Evolutionary conservation across 2,888 invertebrate species (phyloP).

Genomic region (Thyatira batis): DNA sequence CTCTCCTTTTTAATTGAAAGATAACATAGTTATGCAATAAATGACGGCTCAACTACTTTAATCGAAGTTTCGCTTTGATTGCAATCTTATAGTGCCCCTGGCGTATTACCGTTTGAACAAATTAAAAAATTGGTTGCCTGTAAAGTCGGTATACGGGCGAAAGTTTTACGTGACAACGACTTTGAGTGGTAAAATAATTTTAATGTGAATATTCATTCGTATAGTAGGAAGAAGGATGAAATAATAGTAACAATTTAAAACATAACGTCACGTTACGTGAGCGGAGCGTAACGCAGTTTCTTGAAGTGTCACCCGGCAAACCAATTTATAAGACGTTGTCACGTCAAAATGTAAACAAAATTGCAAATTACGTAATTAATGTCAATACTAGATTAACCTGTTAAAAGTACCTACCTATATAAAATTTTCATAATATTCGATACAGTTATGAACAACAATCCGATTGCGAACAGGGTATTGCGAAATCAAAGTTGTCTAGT

Average conservation of each 20-base stretch:
- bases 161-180: no score
- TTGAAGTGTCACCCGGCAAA: no score
- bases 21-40: constrained; percentile 1
- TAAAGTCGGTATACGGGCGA: no score
- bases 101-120: not conserved
- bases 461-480: not conserved
- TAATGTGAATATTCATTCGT: no score
- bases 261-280: no score
- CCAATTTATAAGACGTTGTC: no score
- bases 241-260: no score
- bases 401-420: not conserved
- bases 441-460: constrained; percentile 2
- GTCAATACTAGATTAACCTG: constrained; percentile 3
- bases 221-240: no score
- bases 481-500: constrained; percentile 2
- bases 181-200: no score
- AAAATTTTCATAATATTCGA: constrained; percentile 2
- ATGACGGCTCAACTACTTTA: not conserved
- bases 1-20: not conserved
- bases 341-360: no score
- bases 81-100: not conserved
- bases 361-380: constrained; percentile 1
- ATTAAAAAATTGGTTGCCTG: no score
- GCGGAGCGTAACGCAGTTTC: no score
- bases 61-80: not conserved